Conservation (phyloP, 2,888 invertebrate genomes). For the Cephalotes varians region DNA sequence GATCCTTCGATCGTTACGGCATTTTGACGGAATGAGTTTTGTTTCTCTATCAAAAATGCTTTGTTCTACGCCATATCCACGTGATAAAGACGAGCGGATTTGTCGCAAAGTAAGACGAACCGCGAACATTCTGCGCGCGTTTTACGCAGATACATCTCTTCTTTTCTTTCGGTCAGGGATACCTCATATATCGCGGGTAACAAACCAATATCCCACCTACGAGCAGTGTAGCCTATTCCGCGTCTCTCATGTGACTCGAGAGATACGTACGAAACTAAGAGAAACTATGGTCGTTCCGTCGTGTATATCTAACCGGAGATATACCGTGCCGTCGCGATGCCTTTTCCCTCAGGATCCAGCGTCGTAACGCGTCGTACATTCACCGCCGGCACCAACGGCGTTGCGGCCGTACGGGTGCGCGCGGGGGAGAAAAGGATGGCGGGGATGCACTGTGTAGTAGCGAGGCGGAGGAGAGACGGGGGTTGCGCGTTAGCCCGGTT, state of each 20-base stretch:
- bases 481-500: constrained; percentile 63
- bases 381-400: constrained; percentile 39
- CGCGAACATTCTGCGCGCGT: not conserved
- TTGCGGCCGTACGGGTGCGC: constrained; percentile 9
- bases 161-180: not conserved
- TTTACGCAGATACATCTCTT: not conserved
- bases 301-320: constrained; percentile 51
- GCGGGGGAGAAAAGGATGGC: constrained; percentile 78
- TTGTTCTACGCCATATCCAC: not conserved
- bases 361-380: constrained; percentile 60
- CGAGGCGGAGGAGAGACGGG: constrained; percentile 14
- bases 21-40: not conserved
- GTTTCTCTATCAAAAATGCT: no score
- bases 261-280: constrained; percentile 39
- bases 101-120: not conserved
- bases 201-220: constrained; percentile 7
- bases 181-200: not conserved
- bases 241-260: constrained; percentile 31
- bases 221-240: not conserved
- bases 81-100: not conserved
- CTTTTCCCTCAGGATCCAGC: constrained; percentile 57
- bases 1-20: not conserved
- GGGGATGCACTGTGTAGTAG: constrained; percentile 58
- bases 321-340: constrained; percentile 43
- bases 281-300: constrained; percentile 35